Conservation (phyloP, 2,888 invertebrate genomes). For the Monochamus alternatus region DNA sequence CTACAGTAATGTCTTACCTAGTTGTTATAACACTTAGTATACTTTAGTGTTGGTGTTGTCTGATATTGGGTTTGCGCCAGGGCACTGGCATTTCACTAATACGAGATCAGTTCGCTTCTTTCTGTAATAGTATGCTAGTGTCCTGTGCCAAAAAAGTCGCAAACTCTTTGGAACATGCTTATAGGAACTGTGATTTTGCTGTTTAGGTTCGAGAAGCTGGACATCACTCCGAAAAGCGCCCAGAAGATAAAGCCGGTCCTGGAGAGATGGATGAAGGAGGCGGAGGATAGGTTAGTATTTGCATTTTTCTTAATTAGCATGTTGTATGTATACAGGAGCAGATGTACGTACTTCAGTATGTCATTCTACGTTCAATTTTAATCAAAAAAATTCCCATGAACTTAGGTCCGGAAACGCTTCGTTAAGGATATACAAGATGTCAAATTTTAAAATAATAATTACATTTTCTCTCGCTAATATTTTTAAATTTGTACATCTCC, state of each 20-base stretch:
- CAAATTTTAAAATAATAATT: too few species aligned
- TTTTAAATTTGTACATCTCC: too few species aligned
- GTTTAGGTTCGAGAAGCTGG: constrained; percentile 97
- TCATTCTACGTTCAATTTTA: too few species aligned
- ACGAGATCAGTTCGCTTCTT: constrained; percentile 36
- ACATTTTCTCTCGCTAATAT: too few species aligned
- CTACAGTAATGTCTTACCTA: constrained; percentile 39
- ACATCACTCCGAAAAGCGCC: constrained; percentile 99
- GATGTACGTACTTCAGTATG: too few species aligned
- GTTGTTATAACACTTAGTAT: constrained; percentile 41
- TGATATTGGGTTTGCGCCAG: constrained; percentile 75
- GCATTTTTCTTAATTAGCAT: background rate
- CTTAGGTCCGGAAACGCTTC: too few species aligned
- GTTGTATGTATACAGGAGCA: background rate
- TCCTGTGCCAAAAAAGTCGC: constrained; percentile 67
- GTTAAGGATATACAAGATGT: too few species aligned
- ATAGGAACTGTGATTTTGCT: constrained; percentile 30
- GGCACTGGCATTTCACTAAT: constrained; percentile 85
- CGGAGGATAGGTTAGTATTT: constrained; percentile 88
- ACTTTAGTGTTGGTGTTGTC: constrained; percentile 39
- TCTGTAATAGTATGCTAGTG: constrained; percentile 68
- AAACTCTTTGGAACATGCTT: background rate
- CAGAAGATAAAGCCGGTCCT: constrained; percentile 99
- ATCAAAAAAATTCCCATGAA: too few species aligned
- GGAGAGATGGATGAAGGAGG: constrained; percentile 99